Conservation (phyloP, 1,140 invertebrate species). For the Drosophila kurseongensis region DNA sequence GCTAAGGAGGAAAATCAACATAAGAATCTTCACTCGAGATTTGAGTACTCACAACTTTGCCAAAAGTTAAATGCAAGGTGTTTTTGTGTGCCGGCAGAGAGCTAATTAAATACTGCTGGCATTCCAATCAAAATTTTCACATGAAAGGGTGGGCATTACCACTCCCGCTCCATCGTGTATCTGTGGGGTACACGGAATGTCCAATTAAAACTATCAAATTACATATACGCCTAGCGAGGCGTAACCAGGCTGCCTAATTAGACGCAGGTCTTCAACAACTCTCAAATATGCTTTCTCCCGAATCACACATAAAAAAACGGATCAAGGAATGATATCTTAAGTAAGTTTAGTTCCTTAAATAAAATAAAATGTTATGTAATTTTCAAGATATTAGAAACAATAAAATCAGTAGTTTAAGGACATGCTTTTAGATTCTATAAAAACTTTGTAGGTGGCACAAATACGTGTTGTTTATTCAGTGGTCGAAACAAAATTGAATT, state of each 20-base stretch:
- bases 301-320: background rate
- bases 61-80: slow-evolving; percentile 35
- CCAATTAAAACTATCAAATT: slow-evolving; percentile 82
- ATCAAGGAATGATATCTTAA: background rate
- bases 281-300: slow-evolving; percentile 26
- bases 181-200: slow-evolving; percentile 39
- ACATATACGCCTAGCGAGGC: slow-evolving; percentile 49
- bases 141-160: slow-evolving; percentile 10
- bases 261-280: slow-evolving; percentile 47
- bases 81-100: slow-evolving; percentile 15
- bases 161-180: background rate
- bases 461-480: too few species aligned
- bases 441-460: too few species aligned
- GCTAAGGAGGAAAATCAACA: slow-evolving; percentile 29
- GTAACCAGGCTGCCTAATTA: slow-evolving; percentile 58
- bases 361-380: too few species aligned
- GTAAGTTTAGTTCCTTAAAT: background rate
- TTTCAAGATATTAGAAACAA: too few species aligned
- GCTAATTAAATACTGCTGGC: slow-evolving; percentile 45
- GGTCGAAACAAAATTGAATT: too few species aligned
- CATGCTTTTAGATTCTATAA: too few species aligned
- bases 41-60: slow-evolving; percentile 19
- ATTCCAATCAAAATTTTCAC: slow-evolving; percentile 50
- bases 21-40: background rate
- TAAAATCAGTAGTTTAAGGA: too few species aligned